Evolutionary conservation across 2,797 vertebrate species (phyloP).

Genomic region (Leptoclinus maculatus): DNA sequence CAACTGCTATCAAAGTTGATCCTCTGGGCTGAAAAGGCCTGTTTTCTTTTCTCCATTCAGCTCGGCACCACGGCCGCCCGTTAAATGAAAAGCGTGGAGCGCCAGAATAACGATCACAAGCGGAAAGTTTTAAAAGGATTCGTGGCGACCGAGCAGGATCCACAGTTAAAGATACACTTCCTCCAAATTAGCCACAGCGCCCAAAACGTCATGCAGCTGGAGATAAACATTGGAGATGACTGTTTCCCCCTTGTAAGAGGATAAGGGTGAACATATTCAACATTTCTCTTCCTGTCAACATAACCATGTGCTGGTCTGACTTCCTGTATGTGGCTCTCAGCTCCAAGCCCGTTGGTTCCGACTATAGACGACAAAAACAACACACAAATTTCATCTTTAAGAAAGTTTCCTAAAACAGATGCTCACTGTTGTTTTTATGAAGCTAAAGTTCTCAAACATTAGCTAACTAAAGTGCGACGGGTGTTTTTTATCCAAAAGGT

Average conservation of each 20-base stretch:
- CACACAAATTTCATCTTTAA: neutral
- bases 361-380: neutral
- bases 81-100: neutral
- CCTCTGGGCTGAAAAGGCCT: slow-evolving; percentile 57
- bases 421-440: neutral
- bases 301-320: neutral
- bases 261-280: neutral
- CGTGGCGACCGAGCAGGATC: neutral
- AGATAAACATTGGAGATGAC: neutral
- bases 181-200: neutral
- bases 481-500: no score
- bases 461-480: no score
- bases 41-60: slow-evolving; percentile 54
- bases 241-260: neutral
- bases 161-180: neutral
- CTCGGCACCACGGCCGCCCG: slow-evolving; percentile 6
- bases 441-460: neutral
- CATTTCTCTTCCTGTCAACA: neutral
- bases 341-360: neutral
- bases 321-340: neutral
- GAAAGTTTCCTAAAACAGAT: no score
- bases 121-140: neutral
- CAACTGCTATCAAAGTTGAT: slow-evolving; percentile 73
- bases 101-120: neutral
- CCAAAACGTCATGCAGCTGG: neutral